Percentiles rank a stretch among this genome's conserved stretches.
phyloP scores from a whole-genome alignment of 1,140 invertebrate genomes.

The Cecropterus lyciades region DNA sequence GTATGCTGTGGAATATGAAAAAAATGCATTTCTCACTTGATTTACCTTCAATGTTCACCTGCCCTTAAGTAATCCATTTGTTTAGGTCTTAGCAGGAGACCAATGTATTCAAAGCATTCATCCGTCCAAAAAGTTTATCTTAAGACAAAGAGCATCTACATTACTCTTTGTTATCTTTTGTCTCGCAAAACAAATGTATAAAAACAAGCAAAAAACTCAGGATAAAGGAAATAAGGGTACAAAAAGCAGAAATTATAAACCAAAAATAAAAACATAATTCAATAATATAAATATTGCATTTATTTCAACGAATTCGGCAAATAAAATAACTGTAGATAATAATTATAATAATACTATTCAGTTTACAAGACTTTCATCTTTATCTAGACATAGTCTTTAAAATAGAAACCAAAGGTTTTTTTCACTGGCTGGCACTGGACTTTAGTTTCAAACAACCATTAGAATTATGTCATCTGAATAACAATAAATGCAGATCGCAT shows the following conservation, averaged over 20 bases:
- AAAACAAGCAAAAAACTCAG: slow-evolving; percentile 62
- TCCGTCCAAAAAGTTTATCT: slow-evolving; percentile 24
- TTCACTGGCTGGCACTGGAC: slow-evolving; percentile 76
- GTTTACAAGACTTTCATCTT: slow-evolving; percentile 73
- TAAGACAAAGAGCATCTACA: slow-evolving; percentile 28
- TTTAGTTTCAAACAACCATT: slow-evolving; percentile 67
- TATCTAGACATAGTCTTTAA: slow-evolving; percentile 49
- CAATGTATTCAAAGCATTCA: slow-evolving; percentile 13
- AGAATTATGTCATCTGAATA: slow-evolving; percentile 71
- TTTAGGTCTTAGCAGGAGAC: slow-evolving; percentile 57
- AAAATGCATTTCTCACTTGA: slow-evolving; percentile 33
- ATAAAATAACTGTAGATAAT: slow-evolving; percentile 83
- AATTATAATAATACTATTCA: slow-evolving; percentile 83
- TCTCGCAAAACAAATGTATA: slow-evolving; percentile 44
- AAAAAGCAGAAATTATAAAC: slow-evolving; percentile 48
- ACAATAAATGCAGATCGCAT: slow-evolving; percentile 82
- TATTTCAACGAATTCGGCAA: slow-evolving; percentile 83
- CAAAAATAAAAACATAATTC: slow-evolving; percentile 80
- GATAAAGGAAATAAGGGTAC: slow-evolving; percentile 78
- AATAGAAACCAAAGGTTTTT: slow-evolving; percentile 56
- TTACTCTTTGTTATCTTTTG: slow-evolving; percentile 44
- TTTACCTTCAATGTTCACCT: slow-evolving; percentile 57
- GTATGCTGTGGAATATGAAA: slow-evolving; percentile 42
- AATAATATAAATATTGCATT: slow-evolving; percentile 84
- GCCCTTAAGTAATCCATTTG: slow-evolving; percentile 51